phyloP scores from a whole-genome alignment of 2,113 vertebrate genomes.

The Lota lota region DNA sequence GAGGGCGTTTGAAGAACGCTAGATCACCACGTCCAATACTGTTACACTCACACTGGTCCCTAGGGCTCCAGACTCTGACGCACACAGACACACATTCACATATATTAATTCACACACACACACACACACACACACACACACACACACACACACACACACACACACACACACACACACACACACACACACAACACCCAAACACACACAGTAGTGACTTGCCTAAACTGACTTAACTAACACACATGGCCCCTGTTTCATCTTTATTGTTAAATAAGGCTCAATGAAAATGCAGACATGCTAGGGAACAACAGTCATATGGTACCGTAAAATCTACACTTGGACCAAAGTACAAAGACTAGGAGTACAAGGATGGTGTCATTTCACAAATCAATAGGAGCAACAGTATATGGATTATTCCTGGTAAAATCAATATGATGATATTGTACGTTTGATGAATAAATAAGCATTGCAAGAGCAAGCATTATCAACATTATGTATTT shows the following conservation, averaged over 20 bases:
- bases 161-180: conserved; percentile 4
- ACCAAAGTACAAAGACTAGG: conserved; percentile 43
- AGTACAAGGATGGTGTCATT: background rate
- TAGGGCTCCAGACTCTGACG: conserved; percentile 36
- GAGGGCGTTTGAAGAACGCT: conserved; percentile 55
- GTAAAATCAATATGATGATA: no score
- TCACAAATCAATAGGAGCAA: background rate
- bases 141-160: conserved; percentile 4
- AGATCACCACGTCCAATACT: conserved; percentile 48
- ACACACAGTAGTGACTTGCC: background rate
- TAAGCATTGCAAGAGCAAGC: no score
- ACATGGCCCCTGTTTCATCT: no score
- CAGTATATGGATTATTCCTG: no score
- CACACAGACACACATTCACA: background rate
- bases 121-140: conserved; percentile 9
- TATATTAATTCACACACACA: background rate
- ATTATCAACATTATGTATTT: no score
- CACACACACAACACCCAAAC: background rate
- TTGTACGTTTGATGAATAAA: no score
- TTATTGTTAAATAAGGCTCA: no score
- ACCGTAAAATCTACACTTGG: background rate
- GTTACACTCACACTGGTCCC: conserved; percentile 56
- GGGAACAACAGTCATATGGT: conserved; percentile 5
- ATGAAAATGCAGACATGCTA: background rate
- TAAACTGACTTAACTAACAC: conserved; percentile 9